phyloP scores from a whole-genome alignment of 2,888 invertebrate species.

The Ernsta delagoae region DNA sequence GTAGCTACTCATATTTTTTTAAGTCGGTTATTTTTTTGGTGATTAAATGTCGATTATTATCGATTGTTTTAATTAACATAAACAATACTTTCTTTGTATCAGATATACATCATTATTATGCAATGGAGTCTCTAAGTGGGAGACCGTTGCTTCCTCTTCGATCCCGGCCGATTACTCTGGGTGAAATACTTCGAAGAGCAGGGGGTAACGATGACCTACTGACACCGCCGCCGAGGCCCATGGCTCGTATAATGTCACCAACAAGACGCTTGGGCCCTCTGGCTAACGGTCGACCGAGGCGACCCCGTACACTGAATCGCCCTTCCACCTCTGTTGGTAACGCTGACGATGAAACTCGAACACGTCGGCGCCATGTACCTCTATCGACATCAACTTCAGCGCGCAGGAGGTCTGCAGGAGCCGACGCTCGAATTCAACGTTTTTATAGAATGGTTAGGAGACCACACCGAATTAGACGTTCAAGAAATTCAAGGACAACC shows the following conservation, averaged over 20 bases:
- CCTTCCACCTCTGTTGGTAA: conserved; percentile 13
- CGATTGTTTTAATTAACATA: too few species aligned
- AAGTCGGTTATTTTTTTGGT: too few species aligned
- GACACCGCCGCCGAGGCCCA: not conserved
- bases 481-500: conserved; percentile 2
- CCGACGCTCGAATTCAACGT: conserved; percentile 17
- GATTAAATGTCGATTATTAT: too few species aligned
- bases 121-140: conserved; percentile 1
- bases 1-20: too few species aligned
- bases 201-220: conserved; percentile 2
- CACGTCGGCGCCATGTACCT: conserved; percentile 6
- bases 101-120: too few species aligned
- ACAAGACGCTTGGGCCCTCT: conserved; percentile 21
- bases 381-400: not conserved
- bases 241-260: conserved; percentile 23
- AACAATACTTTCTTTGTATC: too few species aligned
- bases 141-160: not conserved
- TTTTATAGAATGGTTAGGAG: conserved; percentile 9
- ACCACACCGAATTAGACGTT: conserved; percentile 5
- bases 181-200: conserved; percentile 25
- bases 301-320: conserved; percentile 21
- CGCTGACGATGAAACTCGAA: not conserved
- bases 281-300: conserved; percentile 22
- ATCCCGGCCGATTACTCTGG: conserved; percentile 17
- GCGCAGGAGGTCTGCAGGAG: conserved; percentile 8